A percentile compares a stretch with the other conserved stretches of the same genome.
Conservation (phyloP, 2,797 vertebrate genomes). For the Strix occidentalis region DNA sequence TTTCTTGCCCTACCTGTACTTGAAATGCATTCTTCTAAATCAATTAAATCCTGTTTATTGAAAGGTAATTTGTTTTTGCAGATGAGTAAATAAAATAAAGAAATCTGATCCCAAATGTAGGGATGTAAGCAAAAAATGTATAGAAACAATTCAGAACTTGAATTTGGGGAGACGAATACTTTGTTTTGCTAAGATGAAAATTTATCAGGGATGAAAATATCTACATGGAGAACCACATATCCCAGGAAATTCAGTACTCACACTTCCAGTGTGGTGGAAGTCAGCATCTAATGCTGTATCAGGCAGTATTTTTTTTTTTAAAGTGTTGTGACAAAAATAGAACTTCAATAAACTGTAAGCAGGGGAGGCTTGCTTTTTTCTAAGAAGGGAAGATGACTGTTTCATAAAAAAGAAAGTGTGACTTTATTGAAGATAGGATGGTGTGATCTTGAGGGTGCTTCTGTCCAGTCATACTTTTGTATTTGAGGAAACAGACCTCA, state of each 20-base stretch:
- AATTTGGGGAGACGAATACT: neutral
- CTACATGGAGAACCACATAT: neutral
- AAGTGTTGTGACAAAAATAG: too few relatives aligned
- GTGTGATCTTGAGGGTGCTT: neutral
- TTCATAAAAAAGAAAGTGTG: neutral
- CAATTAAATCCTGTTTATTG: neutral
- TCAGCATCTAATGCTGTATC: neutral
- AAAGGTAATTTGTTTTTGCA: neutral
- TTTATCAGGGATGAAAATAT: neutral
- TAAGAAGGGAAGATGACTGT: neutral
- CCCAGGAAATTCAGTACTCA: neutral
- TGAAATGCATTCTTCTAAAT: neutral
- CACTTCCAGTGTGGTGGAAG: neutral
- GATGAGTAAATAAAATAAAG: neutral
- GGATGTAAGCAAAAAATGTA: neutral
- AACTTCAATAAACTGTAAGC: neutral
- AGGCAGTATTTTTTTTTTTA: neutral
- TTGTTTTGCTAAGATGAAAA: too few relatives aligned
- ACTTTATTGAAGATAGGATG: neutral
- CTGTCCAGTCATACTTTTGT: neutral
- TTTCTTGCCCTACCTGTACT: neutral
- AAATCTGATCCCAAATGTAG: neutral
- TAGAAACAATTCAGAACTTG: neutral
- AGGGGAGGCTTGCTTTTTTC: neutral
- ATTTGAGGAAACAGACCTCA: neutral